Conservation (phyloP, 2,888 invertebrate genomes). For the Cerastoderma edule region DNA sequence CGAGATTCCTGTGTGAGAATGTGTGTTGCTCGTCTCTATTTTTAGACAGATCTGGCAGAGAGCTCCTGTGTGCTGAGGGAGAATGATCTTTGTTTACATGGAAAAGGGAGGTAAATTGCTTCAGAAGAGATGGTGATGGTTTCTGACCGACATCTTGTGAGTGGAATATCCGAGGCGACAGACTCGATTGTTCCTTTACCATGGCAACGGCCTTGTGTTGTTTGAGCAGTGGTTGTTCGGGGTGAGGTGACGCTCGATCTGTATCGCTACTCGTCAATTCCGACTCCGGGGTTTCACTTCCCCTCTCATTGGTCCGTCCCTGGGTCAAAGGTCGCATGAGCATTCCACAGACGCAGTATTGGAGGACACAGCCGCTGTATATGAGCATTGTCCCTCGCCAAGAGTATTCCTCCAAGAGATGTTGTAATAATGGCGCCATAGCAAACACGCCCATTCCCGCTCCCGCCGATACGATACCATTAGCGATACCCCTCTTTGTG, state of each 20-base stretch:
- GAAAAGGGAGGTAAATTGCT: constrained; percentile 13
- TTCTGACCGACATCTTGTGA: constrained; percentile 14
- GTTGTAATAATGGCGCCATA: constrained; percentile 55
- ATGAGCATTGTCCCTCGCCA: constrained; percentile 62
- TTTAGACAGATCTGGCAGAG: constrained; percentile 29
- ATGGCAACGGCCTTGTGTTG: not conserved
- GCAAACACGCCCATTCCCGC: constrained; percentile 64
- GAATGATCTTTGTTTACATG: not conserved
- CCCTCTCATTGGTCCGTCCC: not conserved
- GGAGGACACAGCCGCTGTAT: constrained; percentile 52
- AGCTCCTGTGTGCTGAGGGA: constrained; percentile 1
- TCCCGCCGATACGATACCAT: constrained; percentile 65
- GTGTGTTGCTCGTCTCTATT: not conserved
- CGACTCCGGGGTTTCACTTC: constrained; percentile 9
- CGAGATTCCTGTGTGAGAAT: constrained; percentile 17
- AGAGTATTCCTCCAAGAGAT: constrained; percentile 47
- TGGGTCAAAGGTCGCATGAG: constrained; percentile 53
- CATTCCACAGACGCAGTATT: constrained; percentile 59
- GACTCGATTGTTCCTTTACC: not conserved
- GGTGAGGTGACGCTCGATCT: constrained; percentile 8
- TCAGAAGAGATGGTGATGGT: not conserved
- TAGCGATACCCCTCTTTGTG: constrained; percentile 61
- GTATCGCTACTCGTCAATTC: constrained; percentile 8
- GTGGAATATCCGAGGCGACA: constrained; percentile 11
- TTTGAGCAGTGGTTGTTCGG: constrained; percentile 21